Evolutionary conservation across 2,888 invertebrate species (phyloP), one percentile per base, ranked within the genome.

Genomic region (Scaptomyza cyrtandrae): DNA sequence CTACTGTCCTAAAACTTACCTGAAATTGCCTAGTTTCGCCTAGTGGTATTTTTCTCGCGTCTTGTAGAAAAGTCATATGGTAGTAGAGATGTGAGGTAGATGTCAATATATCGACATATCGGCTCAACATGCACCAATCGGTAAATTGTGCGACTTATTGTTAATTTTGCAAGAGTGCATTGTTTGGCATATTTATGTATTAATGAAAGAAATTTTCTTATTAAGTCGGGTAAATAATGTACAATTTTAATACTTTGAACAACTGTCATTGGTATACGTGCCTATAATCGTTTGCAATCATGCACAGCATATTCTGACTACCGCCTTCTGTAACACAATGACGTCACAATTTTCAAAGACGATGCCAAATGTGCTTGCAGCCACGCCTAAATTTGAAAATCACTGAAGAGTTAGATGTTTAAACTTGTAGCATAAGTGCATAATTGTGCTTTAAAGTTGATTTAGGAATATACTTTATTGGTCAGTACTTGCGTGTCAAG

Each of bases 31-130:
- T 74, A 79, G 75, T 65, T 70, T 80, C 65, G 63, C 19, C 19
- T 19, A 19, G 19, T 68, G 72, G 74, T 71, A 80, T 71, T 59
- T 77, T 75, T 79, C 64, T 85, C 86, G 81, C 81, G 81, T 81
- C 81, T 71, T 62, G 57, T 55, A 54, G 58, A 86, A 86, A 83
- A 81, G 81, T 81, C 81, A 81, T 81, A 81, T 81, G 81, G 81
- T 81, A 71, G 52, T 33, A 79, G 70, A 48, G 82, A 73, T 68
- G 75, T n/a, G 46, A 29, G 29, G 13, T 24, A 14, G 11, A 50
- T 54, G 66, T 60, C 50, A 66, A 70, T 60, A 73, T 53, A 69
- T 69, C 70, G 73, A 27, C 14, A 14, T 55, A 74, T 54, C 48
- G 53, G 10, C n/a, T 19, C 7, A 10, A 7, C 29, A 43, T 14